Evolutionary conservation across 2,797 vertebrate species (phyloP).

Genomic region (Cebuella pygmaea): DNA sequence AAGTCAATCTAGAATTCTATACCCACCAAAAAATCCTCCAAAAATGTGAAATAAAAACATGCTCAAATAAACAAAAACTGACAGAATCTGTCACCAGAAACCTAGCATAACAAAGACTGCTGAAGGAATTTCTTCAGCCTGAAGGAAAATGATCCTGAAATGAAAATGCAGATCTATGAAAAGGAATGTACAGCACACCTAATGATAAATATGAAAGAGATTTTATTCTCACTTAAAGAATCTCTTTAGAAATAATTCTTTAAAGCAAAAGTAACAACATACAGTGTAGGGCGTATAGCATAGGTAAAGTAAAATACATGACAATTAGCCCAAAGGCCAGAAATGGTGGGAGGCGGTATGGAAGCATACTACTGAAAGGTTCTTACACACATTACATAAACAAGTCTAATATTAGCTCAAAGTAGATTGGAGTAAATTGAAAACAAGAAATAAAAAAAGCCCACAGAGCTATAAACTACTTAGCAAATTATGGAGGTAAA

Average conservation of each 20-base stretch:
- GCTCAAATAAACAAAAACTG: neutral
- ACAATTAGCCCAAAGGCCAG: neutral
- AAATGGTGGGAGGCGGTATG: neutral
- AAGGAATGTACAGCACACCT: neutral
- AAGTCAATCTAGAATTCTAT: neutral
- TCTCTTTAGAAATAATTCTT: neutral
- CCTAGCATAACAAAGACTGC: neutral
- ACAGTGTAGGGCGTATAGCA: neutral
- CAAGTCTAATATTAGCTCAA: neutral
- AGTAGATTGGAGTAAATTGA: neutral
- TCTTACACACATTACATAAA: neutral
- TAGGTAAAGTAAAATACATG: neutral
- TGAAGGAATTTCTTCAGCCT: constrained; percentile 8
- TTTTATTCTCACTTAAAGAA: neutral
- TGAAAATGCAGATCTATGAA: neutral
- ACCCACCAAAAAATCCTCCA: neutral
- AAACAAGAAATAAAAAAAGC: neutral
- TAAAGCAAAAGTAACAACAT: constrained; percentile 14
- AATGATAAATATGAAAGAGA: constrained; percentile 1
- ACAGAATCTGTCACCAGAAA: neutral
- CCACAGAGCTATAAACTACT: neutral
- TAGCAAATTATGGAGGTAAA: neutral
- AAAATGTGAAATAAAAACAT: neutral
- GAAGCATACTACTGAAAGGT: neutral
- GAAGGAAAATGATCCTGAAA: neutral